These are phyloP conservation scores for Oscheius sp. DNA, from an alignment of 1,140 invertebrate species.

Conservation along the genomic window DNA sequence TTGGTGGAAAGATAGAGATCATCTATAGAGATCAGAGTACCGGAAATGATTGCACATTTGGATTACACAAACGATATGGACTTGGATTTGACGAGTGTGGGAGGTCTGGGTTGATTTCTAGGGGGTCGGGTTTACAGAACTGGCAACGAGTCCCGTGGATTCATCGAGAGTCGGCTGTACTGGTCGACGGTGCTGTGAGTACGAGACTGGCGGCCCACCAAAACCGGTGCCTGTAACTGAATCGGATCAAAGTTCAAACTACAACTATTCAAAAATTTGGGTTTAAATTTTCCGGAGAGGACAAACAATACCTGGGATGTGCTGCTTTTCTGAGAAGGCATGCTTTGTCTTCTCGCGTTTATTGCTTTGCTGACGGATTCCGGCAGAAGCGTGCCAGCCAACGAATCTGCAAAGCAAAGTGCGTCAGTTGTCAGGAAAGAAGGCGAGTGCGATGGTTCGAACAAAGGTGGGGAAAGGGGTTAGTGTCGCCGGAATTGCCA, in stretches of 20 bases:
- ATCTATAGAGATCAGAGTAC: too few species aligned
- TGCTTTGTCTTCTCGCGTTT: neutral
- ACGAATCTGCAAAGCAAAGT: neutral
- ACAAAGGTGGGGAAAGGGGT: too few species aligned
- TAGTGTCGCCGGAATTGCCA: too few species aligned
- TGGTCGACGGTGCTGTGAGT: neutral
- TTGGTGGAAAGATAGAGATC: too few species aligned
- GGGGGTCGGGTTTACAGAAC: neutral
- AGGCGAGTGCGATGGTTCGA: too few species aligned
- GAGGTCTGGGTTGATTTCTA: too few species aligned
- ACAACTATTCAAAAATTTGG: too few species aligned
- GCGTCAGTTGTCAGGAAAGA: too few species aligned
- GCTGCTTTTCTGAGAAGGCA: constrained; percentile 3
- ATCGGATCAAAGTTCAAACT: too few species aligned
- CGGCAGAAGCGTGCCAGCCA: neutral
- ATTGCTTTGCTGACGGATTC: constrained; percentile 6
- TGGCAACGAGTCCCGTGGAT: neutral
- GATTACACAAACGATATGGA: too few species aligned
- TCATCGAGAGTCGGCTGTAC: neutral
- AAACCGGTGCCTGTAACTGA: neutral
- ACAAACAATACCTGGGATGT: neutral
- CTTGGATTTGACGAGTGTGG: too few species aligned
- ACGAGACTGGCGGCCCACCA: neutral
- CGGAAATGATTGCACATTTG: too few species aligned
- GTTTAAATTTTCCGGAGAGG: neutral